Conservation (phyloP, 2,888 invertebrate genomes). For the Ceraclea dissimilis region DNA sequence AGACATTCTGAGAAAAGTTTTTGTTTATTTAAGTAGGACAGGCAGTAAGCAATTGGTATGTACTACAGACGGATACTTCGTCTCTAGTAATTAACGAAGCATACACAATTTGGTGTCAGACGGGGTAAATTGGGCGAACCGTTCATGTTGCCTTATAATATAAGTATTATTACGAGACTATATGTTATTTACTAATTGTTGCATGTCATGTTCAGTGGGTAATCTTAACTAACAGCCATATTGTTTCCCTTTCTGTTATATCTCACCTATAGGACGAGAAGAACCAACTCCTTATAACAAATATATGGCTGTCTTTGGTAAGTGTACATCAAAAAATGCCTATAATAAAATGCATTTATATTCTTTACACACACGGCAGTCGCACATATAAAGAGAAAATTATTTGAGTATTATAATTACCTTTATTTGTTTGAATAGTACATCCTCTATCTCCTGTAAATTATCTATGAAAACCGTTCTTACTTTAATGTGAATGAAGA, state of each 20-base stretch:
- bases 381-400: no score
- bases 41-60: no score
- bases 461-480: no score
- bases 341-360: slow-evolving; percentile 28
- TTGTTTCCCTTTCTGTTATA: slow-evolving; percentile 66
- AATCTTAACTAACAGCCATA: slow-evolving; percentile 41
- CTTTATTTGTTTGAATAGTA: no score
- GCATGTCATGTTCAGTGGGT: slow-evolving; percentile 46
- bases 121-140: slow-evolving; percentile 27
- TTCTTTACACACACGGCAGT: slow-evolving; percentile 31
- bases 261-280: slow-evolving; percentile 80
- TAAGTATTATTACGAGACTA: background rate
- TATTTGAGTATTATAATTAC: no score
- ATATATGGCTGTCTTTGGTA: slow-evolving; percentile 93
- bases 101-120: background rate
- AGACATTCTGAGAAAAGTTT: no score
- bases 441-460: no score
- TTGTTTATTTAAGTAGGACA: no score
- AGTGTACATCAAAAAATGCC: slow-evolving; percentile 56
- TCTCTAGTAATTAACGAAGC: no score
- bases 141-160: slow-evolving; percentile 31
- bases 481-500: no score
- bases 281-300: slow-evolving; percentile 91
- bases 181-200: slow-evolving; percentile 35
- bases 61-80: no score